Evolutionary conservation across 1,140 invertebrate genomes (phyloP).

Genomic region (Bombus superbus): DNA sequence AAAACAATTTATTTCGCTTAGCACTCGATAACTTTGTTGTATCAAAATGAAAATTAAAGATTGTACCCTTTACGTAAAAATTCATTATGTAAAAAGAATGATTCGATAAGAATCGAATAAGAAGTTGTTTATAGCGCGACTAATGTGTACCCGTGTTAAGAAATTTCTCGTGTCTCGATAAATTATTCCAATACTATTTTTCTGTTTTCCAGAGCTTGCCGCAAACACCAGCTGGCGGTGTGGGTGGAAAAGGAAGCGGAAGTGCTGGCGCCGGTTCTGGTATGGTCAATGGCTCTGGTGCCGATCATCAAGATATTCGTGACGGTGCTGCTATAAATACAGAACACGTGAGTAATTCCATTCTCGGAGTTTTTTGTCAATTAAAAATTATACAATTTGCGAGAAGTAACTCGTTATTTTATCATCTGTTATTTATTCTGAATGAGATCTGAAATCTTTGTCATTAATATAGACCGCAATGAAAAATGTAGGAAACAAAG

Average conservation of each 20-base stretch:
- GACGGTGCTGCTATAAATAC: constrained; percentile 77
- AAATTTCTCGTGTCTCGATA: not conserved
- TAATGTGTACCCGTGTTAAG: not conserved
- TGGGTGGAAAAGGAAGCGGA: constrained; percentile 76
- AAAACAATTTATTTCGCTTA: too few relatives aligned
- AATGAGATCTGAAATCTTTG: too few relatives aligned
- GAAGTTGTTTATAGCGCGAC: not conserved
- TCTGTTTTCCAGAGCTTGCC: constrained; percentile 82
- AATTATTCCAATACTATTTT: not conserved
- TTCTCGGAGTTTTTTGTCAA: not conserved
- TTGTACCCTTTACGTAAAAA: too few relatives aligned
- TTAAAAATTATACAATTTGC: not conserved
- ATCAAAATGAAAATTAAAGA: too few relatives aligned
- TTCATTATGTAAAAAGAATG: not conserved
- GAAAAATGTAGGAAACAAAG: too few relatives aligned
- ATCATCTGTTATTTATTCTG: too few relatives aligned
- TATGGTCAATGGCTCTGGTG: constrained; percentile 77
- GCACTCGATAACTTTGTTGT: too few relatives aligned
- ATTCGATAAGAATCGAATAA: not conserved
- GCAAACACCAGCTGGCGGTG: constrained; percentile 82
- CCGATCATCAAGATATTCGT: constrained; percentile 77
- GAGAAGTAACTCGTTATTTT: not conserved
- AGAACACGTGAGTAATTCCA: constrained; percentile 77
- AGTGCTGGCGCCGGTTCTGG: constrained; percentile 70
- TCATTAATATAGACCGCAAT: too few relatives aligned